Evolutionary conservation across 2,113 vertebrate genomes (phyloP), one percentile per base, ranked within the genome.

Genomic region (Empidonax alnorum): DNA sequence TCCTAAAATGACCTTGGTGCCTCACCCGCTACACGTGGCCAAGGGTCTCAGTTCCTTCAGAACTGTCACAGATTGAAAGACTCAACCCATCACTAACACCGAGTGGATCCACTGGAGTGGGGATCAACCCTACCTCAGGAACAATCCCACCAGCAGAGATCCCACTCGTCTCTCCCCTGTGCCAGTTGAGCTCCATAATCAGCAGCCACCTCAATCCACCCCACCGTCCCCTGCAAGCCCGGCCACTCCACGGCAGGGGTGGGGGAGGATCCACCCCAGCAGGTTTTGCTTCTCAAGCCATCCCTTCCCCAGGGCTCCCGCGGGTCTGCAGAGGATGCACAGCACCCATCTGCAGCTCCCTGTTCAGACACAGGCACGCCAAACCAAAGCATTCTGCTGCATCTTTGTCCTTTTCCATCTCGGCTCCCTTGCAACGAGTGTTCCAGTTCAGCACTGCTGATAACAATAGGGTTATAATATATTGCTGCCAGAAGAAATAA

Each of bases 11-110:
- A 25, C 53, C 49, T 37, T 8, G 37, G 52, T 44, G n/a, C 20
- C 52, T 22, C 33, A 10, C 28, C 28, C 1, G 1, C 53, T 3
- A 3, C 14, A 13, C 27, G 2, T 0, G 2, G 1, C 17, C 65
- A 27, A 16, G 50, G 28, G 8, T 27, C 74, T 68, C 35, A 2
- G 0, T 3, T 69, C 55, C 74, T 49, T 37, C 55, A 65, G 25
- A 77, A 59, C 16, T 50, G 33, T 3, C 73, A 35, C 35, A 52
- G 18, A 56, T 1, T 15, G 17, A 11, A 33, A 59, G 10, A 33
- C n/a, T 33, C 31, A 39, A 35, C 37, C 69, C 37, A 25, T 22
- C 58, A 17, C 14, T 50, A 63, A 14, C 0, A 1, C 4, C 18
- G 35, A 30, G 16, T 3, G 39, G 24, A 28, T 22, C 1, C 53